Evolutionary conservation across 1,140 invertebrate species (phyloP).

Genomic region (Cyphomyrmex costatus): DNA sequence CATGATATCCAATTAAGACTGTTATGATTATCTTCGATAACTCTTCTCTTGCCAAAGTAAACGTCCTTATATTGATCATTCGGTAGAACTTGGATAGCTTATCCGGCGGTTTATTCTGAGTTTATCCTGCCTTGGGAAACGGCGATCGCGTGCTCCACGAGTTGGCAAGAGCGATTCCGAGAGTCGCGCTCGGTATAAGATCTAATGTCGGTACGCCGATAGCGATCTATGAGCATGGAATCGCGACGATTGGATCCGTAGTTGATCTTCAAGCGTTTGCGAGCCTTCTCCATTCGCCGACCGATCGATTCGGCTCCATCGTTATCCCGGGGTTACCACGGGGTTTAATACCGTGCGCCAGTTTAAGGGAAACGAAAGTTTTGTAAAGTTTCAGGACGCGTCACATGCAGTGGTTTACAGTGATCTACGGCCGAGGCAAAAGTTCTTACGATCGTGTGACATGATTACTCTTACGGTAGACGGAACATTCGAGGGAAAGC

Average conservation of each 20-base stretch:
- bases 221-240: constrained; percentile 32
- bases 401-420: constrained; percentile 73
- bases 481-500: constrained; percentile 33
- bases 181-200: neutral
- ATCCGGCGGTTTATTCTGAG: constrained; percentile 51
- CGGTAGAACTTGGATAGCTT: constrained; percentile 30
- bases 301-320: constrained; percentile 52
- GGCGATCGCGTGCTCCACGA: neutral
- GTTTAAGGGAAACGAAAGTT: constrained; percentile 72
- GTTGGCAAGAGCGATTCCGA: neutral
- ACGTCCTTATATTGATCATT: constrained; percentile 25
- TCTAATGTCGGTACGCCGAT: constrained; percentile 42
- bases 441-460: constrained; percentile 73
- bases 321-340: constrained; percentile 55
- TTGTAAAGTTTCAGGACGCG: constrained; percentile 67
- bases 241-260: constrained; percentile 38
- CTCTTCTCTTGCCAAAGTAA: constrained; percentile 18
- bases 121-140: constrained; percentile 54
- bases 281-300: constrained; percentile 42
- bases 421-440: constrained; percentile 69
- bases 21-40: constrained; percentile 24
- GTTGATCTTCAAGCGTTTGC: neutral
- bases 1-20: constrained; percentile 26
- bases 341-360: constrained; percentile 66
- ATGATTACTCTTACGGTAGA: constrained; percentile 59